phyloP scores from a whole-genome alignment of 2,888 invertebrate species.

The Amiota minor region DNA sequence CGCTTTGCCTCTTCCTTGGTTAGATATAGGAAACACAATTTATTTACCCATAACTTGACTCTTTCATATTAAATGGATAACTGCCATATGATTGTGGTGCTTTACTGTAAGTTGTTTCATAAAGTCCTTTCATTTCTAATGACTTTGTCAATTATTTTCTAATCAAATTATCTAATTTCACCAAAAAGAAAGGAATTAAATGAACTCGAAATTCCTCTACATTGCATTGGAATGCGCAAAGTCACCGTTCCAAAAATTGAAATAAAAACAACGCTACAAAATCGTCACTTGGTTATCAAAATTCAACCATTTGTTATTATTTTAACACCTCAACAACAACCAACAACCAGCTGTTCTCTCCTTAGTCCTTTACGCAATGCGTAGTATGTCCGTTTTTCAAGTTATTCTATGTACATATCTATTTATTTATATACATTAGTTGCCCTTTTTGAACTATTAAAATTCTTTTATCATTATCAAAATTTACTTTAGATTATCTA shows the following conservation, averaged over 20 bases:
- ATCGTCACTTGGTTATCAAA: conserved; percentile 57
- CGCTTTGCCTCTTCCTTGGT: not conserved
- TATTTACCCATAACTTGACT: not conserved
- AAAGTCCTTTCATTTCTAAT: conserved; percentile 51
- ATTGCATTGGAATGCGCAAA: conserved; percentile 23
- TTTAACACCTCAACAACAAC: conserved; percentile 55
- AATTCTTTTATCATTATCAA: conserved; percentile 28
- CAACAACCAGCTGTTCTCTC: conserved; percentile 49
- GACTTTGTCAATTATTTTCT: conserved; percentile 61
- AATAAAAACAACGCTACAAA: too few relatives aligned
- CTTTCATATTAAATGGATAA: conserved; percentile 23
- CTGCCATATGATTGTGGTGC: conserved; percentile 26
- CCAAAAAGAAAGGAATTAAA: not conserved
- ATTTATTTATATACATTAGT: not conserved
- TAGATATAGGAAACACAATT: not conserved
- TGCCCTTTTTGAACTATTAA: not conserved
- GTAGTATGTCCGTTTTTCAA: not conserved
- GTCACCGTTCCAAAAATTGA: conserved; percentile 22
- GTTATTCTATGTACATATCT: not conserved
- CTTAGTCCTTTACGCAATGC: not conserved
- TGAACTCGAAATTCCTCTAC: conserved; percentile 26
- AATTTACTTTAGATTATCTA: conserved; percentile 63
- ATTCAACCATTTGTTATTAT: conserved; percentile 11
- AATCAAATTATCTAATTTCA: conserved; percentile 44
- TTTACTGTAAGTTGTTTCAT: not conserved